These are phyloP conservation scores for Centropyge bicolor DNA, from an alignment of 2,797 vertebrate species.

Conservation along the genomic window DNA sequence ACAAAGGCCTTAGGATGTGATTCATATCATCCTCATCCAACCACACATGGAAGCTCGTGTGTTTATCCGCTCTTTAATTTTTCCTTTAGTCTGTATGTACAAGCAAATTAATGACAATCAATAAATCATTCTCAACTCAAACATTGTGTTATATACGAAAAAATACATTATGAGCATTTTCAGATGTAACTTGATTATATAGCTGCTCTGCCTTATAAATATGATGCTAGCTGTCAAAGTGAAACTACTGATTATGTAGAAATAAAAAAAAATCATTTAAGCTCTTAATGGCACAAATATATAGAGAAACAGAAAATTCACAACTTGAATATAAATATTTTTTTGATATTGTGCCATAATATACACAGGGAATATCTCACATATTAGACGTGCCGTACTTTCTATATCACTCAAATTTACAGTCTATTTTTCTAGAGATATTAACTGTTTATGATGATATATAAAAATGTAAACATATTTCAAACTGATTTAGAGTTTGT, in stretches of 20 bases:
- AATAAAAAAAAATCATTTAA: neutral
- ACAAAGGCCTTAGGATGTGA: neutral
- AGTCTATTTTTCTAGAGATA: neutral
- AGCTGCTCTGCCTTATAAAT: neutral
- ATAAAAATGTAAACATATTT: neutral
- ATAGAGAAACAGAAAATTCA: neutral
- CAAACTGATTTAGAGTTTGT: neutral
- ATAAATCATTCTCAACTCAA: neutral
- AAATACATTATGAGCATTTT: neutral
- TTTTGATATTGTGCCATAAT: conserved; percentile 2
- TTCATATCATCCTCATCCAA: neutral
- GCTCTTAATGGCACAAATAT: neutral
- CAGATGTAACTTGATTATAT: neutral
- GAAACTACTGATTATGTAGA: conserved; percentile 3
- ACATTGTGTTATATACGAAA: neutral
- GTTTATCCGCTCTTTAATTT: neutral
- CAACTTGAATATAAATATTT: neutral
- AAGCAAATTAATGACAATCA: neutral
- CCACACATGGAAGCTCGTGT: neutral
- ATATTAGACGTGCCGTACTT: neutral
- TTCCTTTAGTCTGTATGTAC: neutral
- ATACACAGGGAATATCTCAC: neutral
- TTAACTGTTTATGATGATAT: neutral
- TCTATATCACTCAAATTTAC: neutral
- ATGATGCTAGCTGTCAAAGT: neutral